Evolutionary conservation across 2,888 invertebrate genomes (phyloP).

Genomic region (Cosmia pyralina): DNA sequence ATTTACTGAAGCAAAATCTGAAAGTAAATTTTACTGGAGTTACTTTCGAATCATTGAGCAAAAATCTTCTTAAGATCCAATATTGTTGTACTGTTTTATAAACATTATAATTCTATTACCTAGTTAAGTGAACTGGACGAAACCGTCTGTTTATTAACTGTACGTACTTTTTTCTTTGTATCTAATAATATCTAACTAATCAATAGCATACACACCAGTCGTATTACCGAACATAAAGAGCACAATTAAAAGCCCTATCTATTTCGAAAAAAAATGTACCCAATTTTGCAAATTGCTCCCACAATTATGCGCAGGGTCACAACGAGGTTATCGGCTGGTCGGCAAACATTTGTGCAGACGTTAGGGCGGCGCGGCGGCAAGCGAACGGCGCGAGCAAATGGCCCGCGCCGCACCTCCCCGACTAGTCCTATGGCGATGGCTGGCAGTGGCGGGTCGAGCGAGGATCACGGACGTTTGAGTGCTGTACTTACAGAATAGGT

Average conservation of each 20-base stretch:
- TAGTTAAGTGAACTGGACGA: background rate
- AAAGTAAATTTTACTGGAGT: slow-evolving; percentile 10
- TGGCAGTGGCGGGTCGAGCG: slow-evolving; percentile 19
- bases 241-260: slow-evolving; percentile 32
- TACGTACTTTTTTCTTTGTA: background rate
- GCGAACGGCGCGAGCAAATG: slow-evolving; percentile 38
- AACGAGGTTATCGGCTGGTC: slow-evolving; percentile 61
- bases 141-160: slow-evolving; percentile 9
- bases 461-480: slow-evolving; percentile 47
- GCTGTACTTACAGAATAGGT: slow-evolving; percentile 41
- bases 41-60: slow-evolving; percentile 22
- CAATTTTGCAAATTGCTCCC: slow-evolving; percentile 50
- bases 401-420: slow-evolving; percentile 46
- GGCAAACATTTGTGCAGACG: slow-evolving; percentile 65
- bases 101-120: background rate
- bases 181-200: too few relatives aligned
- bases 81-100: background rate
- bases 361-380: slow-evolving; percentile 59
- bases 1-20: slow-evolving; percentile 7
- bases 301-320: slow-evolving; percentile 59
- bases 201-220: background rate
- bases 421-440: background rate
- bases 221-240: slow-evolving; percentile 3
- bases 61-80: background rate
- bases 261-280: slow-evolving; percentile 17